Conservation (phyloP, 2,888 invertebrate genomes). For the Steinernema scapterisci region DNA sequence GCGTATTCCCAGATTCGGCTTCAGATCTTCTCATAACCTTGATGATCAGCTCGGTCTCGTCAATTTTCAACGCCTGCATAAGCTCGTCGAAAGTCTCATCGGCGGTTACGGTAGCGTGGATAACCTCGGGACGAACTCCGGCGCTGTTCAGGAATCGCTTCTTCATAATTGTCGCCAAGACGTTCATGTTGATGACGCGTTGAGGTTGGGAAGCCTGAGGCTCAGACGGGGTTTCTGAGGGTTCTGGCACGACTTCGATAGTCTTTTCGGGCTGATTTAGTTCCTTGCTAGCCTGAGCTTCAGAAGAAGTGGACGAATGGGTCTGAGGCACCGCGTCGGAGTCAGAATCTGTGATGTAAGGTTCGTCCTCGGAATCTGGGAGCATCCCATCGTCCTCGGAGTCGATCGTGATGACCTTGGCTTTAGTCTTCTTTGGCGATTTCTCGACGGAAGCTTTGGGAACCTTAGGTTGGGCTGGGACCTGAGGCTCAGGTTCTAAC, state of each 20-base stretch:
- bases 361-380: conserved; percentile 1
- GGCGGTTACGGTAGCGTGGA: background rate
- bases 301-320: conserved; percentile 1
- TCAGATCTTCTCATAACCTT: background rate
- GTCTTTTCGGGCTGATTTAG: too few species aligned
- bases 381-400: conserved; percentile 22
- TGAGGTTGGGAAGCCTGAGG: too few species aligned
- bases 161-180: background rate
- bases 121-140: background rate
- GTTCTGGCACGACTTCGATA: too few species aligned
- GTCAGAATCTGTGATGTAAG: conserved; percentile 18
- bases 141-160: background rate
- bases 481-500: too few species aligned
- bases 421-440: too few species aligned
- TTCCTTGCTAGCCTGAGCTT: too few species aligned
- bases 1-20: background rate
- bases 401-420: background rate
- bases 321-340: background rate
- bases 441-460: too few species aligned
- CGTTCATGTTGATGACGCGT: background rate
- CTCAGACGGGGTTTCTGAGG: too few species aligned
- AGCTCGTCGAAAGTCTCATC: background rate
- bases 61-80: background rate
- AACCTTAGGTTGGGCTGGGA: too few species aligned
- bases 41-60: background rate